A percentile compares a stretch with the other conserved stretches of the same genome.
phyloP scores from a whole-genome alignment of 2,113 vertebrate species.

The Eulemur macaco region DNA sequence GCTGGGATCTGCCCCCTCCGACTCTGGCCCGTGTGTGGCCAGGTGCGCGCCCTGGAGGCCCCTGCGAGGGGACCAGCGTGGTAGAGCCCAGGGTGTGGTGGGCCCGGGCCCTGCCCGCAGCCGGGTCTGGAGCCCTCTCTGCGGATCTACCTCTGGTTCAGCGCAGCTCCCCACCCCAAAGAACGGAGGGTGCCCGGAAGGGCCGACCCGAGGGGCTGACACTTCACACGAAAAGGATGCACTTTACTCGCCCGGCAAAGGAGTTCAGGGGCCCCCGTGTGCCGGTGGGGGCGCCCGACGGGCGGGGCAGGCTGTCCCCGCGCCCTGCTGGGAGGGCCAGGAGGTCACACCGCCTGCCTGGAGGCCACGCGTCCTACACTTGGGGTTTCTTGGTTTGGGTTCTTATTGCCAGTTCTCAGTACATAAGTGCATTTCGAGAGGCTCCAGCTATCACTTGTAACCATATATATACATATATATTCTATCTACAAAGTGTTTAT shows the following conservation, averaged over 20 bases:
- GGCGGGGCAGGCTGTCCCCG: background rate
- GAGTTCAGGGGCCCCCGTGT: conserved; percentile 1
- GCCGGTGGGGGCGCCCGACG: background rate
- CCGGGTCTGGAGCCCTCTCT: background rate
- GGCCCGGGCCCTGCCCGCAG: background rate
- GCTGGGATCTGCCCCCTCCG: background rate
- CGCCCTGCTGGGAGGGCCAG: background rate
- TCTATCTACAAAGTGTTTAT: conserved; percentile 87
- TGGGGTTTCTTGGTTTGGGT: conserved; percentile 55
- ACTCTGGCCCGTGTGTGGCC: background rate
- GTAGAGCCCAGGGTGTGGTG: background rate
- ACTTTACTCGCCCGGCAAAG: conserved; percentile 59
- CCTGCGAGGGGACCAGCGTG: background rate
- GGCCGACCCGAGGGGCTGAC: background rate
- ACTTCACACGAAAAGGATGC: conserved; percentile 55
- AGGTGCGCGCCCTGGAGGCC: background rate
- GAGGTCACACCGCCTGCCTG: background rate
- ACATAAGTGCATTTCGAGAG: conserved; percentile 85
- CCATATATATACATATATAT: conserved; percentile 87
- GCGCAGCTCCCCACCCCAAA: conserved; percentile 3
- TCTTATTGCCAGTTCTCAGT: conserved; percentile 80
- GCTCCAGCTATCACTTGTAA: conserved; percentile 86
- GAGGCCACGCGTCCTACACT: background rate
- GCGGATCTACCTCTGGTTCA: conserved; percentile 77
- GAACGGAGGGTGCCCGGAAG: conserved; percentile 1